Evolutionary conservation across 2,797 vertebrate species (phyloP).

Genomic region (Danio kyathit): DNA sequence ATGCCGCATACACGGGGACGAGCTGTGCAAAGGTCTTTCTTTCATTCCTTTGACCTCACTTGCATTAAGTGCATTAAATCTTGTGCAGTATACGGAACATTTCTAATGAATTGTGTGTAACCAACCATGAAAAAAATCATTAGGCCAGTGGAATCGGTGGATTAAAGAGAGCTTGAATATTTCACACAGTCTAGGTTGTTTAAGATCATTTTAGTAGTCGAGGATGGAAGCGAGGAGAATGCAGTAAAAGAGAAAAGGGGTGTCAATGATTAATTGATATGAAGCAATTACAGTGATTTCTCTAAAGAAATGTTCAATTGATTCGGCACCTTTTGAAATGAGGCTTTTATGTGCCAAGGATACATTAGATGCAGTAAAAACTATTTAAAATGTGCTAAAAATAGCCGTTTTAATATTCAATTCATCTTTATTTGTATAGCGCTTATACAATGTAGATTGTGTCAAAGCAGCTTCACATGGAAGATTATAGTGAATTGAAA

Average conservation of each 20-base stretch:
- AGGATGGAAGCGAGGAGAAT: neutral
- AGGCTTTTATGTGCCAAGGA: no score
- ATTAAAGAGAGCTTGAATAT: slow-evolving; percentile 8
- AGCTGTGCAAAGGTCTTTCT: slow-evolving; percentile 6
- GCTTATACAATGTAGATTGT: no score
- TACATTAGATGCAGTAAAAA: no score
- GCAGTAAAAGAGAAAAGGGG: neutral
- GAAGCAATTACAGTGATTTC: neutral
- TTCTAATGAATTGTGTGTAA: slow-evolving; percentile 31
- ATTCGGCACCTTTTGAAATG: no score
- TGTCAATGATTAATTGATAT: neutral
- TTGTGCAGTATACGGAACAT: slow-evolving; percentile 11
- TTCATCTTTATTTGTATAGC: no score
- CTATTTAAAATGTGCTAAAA: no score
- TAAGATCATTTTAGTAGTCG: neutral
- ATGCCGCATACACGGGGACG: neutral
- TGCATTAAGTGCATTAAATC: slow-evolving; percentile 28
- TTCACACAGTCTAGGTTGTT: neutral
- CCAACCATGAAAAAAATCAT: slow-evolving; percentile 36
- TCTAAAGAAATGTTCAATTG: no score
- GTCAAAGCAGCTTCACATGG: no score
- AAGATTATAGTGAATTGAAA: no score
- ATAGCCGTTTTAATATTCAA: no score
- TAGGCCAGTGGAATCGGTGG: slow-evolving; percentile 15
- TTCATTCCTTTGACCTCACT: neutral